phyloP scores from a whole-genome alignment of 2,113 vertebrate species.

The Oxygymnocypris stewartii region DNA sequence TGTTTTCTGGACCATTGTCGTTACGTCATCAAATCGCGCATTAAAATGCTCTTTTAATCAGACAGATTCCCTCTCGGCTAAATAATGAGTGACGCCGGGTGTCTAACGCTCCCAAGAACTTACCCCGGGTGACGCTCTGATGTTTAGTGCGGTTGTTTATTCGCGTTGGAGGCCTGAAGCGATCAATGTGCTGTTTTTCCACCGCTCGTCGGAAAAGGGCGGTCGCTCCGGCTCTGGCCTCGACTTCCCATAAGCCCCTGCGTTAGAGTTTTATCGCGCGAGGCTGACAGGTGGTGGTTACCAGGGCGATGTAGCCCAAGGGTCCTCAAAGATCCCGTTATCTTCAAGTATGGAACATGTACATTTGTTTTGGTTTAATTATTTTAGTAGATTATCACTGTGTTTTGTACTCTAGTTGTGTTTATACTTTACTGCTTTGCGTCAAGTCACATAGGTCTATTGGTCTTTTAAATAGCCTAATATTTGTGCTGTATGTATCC shows the following conservation, averaged over 20 bases:
- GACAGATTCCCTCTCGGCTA: neutral
- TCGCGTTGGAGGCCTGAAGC: slow-evolving; percentile 59
- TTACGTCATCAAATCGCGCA: slow-evolving; percentile 95
- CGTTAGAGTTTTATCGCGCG: slow-evolving; percentile 28
- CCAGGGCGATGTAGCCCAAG: neutral
- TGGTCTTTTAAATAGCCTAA: too few species aligned
- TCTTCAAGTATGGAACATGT: neutral
- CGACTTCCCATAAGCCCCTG: slow-evolving; percentile 74
- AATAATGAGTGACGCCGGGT: neutral
- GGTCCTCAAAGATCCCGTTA: too few species aligned
- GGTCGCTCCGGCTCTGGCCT: slow-evolving; percentile 71
- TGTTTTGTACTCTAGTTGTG: too few species aligned
- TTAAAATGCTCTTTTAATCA: slow-evolving; percentile 78
- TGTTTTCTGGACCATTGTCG: slow-evolving; percentile 75
- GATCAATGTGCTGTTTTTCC: slow-evolving; percentile 64
- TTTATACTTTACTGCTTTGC: too few species aligned
- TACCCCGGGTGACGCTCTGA: slow-evolving; percentile 62
- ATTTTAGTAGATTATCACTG: too few species aligned
- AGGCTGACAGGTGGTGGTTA: neutral
- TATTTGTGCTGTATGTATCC: too few species aligned
- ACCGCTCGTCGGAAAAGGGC: slow-evolving; percentile 74
- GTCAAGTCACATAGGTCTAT: too few species aligned
- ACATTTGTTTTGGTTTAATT: neutral
- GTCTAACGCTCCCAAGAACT: slow-evolving; percentile 48
- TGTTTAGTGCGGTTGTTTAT: slow-evolving; percentile 60